A percentile compares a stretch with the other conserved stretches of the same genome.
phyloP scores from a whole-genome alignment of 2,113 vertebrate species.

The Prionailurus bengalensis region DNA sequence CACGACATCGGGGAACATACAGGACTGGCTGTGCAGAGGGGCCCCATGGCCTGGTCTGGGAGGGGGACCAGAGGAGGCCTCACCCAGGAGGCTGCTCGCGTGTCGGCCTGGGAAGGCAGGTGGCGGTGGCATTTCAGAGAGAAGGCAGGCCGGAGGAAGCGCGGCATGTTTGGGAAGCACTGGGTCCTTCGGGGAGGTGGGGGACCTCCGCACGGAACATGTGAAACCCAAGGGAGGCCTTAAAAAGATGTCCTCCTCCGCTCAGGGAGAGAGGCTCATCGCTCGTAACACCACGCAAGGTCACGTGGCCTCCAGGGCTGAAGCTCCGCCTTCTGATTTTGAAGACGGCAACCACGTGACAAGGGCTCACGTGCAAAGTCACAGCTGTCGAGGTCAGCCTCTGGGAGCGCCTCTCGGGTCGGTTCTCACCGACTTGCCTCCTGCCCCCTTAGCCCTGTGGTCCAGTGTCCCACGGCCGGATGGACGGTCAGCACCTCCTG shows the following conservation, averaged over 20 bases:
- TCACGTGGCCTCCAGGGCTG: neutral
- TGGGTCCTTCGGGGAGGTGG: neutral
- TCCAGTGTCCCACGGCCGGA: neutral
- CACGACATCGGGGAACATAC: rapidly evolving
- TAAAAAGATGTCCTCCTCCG: neutral
- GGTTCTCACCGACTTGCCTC: rapidly evolving
- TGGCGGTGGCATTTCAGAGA: neutral
- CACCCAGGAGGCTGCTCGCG: rapidly evolving
- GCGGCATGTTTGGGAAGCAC: neutral
- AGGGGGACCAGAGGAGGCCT: neutral
- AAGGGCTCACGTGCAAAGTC: neutral
- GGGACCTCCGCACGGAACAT: neutral
- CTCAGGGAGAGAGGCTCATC: neutral
- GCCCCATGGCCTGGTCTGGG: neutral
- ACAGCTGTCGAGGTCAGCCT: rapidly evolving
- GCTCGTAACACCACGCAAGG: neutral
- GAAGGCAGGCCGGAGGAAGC: neutral
- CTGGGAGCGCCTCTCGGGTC: neutral
- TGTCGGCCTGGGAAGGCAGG: neutral
- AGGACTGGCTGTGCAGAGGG: neutral
- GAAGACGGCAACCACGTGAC: neutral
- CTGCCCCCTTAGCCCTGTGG: neutral
- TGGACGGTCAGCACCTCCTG: neutral
- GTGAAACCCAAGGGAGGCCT: neutral
- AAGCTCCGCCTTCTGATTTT: neutral